Evolutionary conservation across 2,113 vertebrate species (phyloP).

Genomic region (Gymnogyps californianus): DNA sequence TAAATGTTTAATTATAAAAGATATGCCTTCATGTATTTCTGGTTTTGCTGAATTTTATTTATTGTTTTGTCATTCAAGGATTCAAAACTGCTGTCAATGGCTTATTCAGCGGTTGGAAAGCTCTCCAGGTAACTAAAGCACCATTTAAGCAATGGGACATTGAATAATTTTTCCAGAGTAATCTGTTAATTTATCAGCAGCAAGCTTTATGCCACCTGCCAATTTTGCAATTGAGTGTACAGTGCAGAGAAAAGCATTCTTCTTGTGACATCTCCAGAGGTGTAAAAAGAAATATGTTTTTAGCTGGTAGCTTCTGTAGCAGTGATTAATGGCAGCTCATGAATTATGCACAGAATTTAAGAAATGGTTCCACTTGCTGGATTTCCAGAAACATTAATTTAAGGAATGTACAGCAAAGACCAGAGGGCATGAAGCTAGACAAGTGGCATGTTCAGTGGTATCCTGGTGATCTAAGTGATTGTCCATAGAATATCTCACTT

Average conservation of each 20-base stretch:
- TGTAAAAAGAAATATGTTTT: neutral
- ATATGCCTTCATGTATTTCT: neutral
- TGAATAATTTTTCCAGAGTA: neutral
- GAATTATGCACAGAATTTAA: neutral
- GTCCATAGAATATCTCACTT: neutral
- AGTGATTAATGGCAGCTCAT: neutral
- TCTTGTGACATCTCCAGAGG: neutral
- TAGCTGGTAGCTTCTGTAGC: neutral
- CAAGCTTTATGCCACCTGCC: neutral
- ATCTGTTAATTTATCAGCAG: neutral
- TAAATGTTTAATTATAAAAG: neutral
- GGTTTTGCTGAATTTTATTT: conserved; percentile 37
- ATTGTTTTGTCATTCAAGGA: conserved; percentile 80
- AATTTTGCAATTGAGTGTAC: neutral
- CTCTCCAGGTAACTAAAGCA: conserved; percentile 86
- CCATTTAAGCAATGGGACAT: neutral
- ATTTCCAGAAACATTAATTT: neutral
- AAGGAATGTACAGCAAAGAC: neutral
- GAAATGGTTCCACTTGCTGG: neutral
- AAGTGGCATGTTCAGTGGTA: neutral
- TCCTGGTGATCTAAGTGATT: neutral
- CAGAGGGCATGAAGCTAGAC: neutral
- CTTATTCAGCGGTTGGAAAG: conserved; percentile 97
- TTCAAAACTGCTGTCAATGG: conserved; percentile 91
- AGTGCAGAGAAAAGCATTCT: neutral